phyloP scores from a whole-genome alignment of 2,797 vertebrate species.

The Chloroceryle inda region DNA sequence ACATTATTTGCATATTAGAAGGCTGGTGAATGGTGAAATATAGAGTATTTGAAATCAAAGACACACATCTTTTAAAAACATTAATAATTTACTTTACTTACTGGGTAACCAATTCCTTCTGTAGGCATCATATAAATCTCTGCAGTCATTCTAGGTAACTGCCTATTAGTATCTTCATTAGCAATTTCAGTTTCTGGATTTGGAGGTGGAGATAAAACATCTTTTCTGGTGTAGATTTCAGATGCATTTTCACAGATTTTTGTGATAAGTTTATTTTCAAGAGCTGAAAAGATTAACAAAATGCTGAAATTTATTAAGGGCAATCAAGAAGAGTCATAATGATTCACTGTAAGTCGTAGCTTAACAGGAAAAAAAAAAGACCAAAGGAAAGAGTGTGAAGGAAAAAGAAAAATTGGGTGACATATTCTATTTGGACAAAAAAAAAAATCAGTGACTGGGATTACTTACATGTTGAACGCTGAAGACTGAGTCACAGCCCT shows the following conservation, averaged over 20 bases:
- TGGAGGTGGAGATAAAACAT: constrained; percentile 66
- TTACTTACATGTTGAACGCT: background rate
- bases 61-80: background rate
- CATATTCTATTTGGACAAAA: background rate
- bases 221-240: constrained; percentile 68
- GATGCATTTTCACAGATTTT: constrained; percentile 83
- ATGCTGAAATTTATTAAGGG: background rate
- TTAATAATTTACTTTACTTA: constrained; percentile 46
- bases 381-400: background rate
- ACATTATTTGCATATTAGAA: background rate
- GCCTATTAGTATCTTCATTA: background rate
- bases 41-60: background rate
- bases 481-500: background rate
- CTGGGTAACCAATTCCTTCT: background rate
- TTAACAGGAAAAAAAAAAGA: background rate
- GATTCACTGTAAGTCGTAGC: background rate
- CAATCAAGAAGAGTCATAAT: background rate
- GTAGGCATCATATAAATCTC: background rate
- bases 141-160: background rate
- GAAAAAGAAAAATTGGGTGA: background rate
- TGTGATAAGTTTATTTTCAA: constrained; percentile 85
- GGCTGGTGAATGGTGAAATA: background rate
- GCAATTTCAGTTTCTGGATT: constrained; percentile 62
- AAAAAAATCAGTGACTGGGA: background rate
- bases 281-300: constrained; percentile 70